Percentiles rank a stretch among this genome's conserved stretches.
Evolutionary conservation across 1,140 invertebrate species (phyloP).

Genomic region (Cotesia typhae): DNA sequence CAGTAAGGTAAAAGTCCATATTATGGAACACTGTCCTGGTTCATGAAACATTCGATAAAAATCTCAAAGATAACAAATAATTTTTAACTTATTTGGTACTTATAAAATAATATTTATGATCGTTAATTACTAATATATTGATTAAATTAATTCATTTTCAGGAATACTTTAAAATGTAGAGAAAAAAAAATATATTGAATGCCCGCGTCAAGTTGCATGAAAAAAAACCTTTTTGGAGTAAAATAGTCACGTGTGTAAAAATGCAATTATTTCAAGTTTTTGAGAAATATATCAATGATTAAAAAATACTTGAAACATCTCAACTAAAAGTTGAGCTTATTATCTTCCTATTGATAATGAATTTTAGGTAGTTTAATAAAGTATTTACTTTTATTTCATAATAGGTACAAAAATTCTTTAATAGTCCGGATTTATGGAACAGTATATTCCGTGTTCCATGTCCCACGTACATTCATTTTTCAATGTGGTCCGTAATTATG

Average conservation of each 20-base stretch:
- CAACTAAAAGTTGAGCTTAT: slow-evolving; percentile 10
- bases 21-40: slow-evolving; percentile 1
- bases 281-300: slow-evolving; percentile 10
- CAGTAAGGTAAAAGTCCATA: slow-evolving; percentile 12
- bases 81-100: slow-evolving; percentile 9
- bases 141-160: slow-evolving; percentile 9
- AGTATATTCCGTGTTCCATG: slow-evolving; percentile 11
- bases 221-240: not conserved
- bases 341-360: slow-evolving; percentile 4
- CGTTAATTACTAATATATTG: slow-evolving; percentile 8
- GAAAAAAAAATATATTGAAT: slow-evolving; percentile 8
- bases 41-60: not conserved
- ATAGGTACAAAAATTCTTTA: slow-evolving; percentile 1
- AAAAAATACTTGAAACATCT: not conserved
- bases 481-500: not conserved
- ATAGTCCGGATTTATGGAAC: not conserved
- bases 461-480: slow-evolving; percentile 7
- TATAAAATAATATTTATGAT: slow-evolving; percentile 4
- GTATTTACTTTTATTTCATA: slow-evolving; percentile 4
- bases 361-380: slow-evolving; percentile 1
- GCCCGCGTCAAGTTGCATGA: not conserved
- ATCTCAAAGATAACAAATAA: slow-evolving; percentile 6
- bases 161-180: not conserved
- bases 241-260: not conserved
- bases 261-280: slow-evolving; percentile 10